phyloP scores from a whole-genome alignment of 1,140 invertebrate species.

The Dryas iulia region DNA sequence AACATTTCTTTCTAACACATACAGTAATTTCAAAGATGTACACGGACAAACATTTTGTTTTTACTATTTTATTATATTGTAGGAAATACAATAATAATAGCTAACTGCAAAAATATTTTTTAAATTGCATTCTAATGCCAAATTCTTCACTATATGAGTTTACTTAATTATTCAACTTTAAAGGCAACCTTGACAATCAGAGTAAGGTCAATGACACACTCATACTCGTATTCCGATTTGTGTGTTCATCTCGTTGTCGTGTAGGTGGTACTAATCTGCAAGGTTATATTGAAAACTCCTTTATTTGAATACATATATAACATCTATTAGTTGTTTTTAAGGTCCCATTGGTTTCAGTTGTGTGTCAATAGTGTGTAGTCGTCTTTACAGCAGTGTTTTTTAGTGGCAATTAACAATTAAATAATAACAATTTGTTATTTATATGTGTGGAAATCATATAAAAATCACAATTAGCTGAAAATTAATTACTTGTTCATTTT shows the following conservation, averaged over 20 bases:
- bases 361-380: not conserved
- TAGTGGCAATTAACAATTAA: no score
- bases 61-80: no score
- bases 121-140: not conserved
- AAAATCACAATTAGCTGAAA: no score
- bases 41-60: no score
- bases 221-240: constrained; percentile 42
- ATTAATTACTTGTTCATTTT: no score
- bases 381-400: not conserved
- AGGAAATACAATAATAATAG: no score
- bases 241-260: constrained; percentile 49
- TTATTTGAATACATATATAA: constrained; percentile 31
- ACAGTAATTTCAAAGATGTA: no score
- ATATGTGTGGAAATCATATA: no score
- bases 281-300: constrained; percentile 48
- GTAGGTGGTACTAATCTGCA: constrained; percentile 56
- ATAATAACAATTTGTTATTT: no score
- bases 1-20: no score
- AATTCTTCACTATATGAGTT: not conserved
- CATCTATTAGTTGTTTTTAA: constrained; percentile 7
- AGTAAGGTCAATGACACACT: constrained; percentile 47
- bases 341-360: constrained; percentile 33
- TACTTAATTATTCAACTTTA: constrained; percentile 5
- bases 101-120: no score
- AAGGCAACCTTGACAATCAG: constrained; percentile 27